Base-by-base conservation (phyloP, 2,113 vertebrate genomes). In the Solea solea region DNA sequence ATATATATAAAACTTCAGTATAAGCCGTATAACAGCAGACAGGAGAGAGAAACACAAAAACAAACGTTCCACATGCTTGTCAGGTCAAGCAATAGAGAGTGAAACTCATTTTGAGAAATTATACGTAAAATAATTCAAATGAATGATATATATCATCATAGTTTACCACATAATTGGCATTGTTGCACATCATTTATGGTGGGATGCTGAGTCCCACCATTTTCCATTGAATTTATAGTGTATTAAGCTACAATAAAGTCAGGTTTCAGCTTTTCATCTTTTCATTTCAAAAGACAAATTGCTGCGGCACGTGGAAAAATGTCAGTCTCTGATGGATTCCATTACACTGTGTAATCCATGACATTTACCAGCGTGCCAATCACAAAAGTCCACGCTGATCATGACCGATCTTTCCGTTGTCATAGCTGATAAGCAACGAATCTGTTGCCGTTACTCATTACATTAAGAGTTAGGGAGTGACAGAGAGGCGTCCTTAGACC, bases 401-500 rank as follows among this genome's bases (percentile, higher is more conserved):
- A n/a, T 46, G 51, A 39, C 16, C 44, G 8, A 5, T 41, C 7
- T 3, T 45, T 44, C 40, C 13, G 39, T 61, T 64, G 64, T 74
- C 53, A 64, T 53, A 27, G 64, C 58, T 64, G 45, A 48, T 42
- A 27, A 62, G 40, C 45, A 65, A 52, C 28, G 44, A 48, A 58
- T 76, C 69, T 69, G 64, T 79, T 9, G 52, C 71, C 39, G 9
- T 55, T 58, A 6, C 10, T 12, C 55, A 55, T 67, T 46, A 51
- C 49, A 44, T 68, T 16, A 53, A 41, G 41, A 34, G 58, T 52
- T 34, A 81, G 65, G 70, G 48, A 73, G 48, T 12, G 28, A 57
- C 41, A 72, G 58, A 68, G 3, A 51, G 25, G 13, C 21, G 56
- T n/a, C n/a, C n/a, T n/a, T n/a, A 59, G 34, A 12, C 8, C 9